A percentile compares a stretch with the other conserved stretches of the same genome.
phyloP scores from a whole-genome alignment of 2,888 invertebrate genomes.

The Nasonovia ribisnigri region DNA sequence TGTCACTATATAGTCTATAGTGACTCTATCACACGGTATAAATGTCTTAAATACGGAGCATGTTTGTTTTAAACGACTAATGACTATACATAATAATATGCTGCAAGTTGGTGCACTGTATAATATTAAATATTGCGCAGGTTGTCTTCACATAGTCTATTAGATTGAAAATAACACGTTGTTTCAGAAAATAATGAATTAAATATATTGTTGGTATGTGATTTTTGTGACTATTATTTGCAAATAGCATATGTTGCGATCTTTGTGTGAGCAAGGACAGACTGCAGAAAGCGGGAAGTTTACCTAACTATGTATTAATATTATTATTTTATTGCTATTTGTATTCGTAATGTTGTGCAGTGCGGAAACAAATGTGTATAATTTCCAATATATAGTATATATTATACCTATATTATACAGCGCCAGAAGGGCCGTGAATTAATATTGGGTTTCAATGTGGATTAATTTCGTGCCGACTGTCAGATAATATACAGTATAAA shows the following conservation, averaged over 20 bases:
- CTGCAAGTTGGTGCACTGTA: background rate
- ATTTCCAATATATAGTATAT: background rate
- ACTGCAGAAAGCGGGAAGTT: background rate
- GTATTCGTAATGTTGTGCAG: background rate
- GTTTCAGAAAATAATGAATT: background rate
- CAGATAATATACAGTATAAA: background rate
- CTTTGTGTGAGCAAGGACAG: background rate
- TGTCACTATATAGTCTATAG: too few relatives aligned
- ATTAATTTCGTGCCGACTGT: background rate
- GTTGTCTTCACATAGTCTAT: background rate
- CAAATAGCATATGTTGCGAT: background rate
- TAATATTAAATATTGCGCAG: background rate
- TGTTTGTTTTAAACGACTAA: background rate
- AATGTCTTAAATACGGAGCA: background rate
- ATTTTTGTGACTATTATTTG: background rate
- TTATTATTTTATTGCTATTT: slow-evolving; percentile 9
- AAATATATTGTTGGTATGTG: background rate
- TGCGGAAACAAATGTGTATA: slow-evolving; percentile 2
- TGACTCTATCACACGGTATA: background rate
- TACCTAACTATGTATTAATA: background rate
- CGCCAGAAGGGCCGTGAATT: background rate
- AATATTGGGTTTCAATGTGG: background rate
- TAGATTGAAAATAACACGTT: background rate
- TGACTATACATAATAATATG: background rate
- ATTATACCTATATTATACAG: background rate